phyloP scores from a whole-genome alignment of 2,113 vertebrate genomes.

The Malurus cyaneus region DNA sequence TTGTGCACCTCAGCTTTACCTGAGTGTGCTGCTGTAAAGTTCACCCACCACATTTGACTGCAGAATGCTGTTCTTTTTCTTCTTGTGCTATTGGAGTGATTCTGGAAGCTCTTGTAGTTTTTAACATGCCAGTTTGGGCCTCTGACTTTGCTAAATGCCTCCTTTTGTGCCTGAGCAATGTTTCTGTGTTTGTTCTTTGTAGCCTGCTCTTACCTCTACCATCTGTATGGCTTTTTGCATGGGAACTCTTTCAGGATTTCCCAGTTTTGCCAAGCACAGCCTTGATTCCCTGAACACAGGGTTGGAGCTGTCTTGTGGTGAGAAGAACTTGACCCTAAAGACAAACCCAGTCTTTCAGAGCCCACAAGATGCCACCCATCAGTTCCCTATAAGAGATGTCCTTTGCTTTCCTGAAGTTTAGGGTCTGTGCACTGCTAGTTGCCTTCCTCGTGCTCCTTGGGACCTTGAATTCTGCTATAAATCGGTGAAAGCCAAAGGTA shows the following conservation, averaged over 20 bases:
- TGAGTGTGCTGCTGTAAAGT: not conserved
- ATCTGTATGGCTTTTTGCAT: not conserved
- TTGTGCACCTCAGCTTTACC: not conserved
- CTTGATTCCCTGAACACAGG: not conserved
- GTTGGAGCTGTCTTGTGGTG: not conserved
- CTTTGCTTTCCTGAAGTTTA: not conserved
- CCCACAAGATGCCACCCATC: not conserved
- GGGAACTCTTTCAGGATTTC: not conserved
- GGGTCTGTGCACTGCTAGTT: not conserved
- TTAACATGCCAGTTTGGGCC: not conserved
- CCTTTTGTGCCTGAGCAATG: not conserved
- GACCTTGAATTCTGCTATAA: not conserved
- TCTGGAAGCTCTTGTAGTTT: not conserved
- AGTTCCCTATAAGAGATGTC: not conserved
- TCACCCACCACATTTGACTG: not conserved
- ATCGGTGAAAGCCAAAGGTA: not conserved
- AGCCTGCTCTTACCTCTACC: not conserved
- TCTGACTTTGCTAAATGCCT: not conserved
- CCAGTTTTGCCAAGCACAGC: not conserved
- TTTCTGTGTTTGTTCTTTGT: rapidly evolving
- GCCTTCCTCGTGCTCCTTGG: not conserved
- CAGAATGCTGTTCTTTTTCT: not conserved
- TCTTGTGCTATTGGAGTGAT: not conserved
- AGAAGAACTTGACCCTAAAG: not conserved
- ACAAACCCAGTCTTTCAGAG: not conserved